Percentiles rank a stretch among this genome's conserved stretches.
phyloP scores from a whole-genome alignment of 2,113 vertebrate genomes.

The Rhagologus leucostigma region DNA sequence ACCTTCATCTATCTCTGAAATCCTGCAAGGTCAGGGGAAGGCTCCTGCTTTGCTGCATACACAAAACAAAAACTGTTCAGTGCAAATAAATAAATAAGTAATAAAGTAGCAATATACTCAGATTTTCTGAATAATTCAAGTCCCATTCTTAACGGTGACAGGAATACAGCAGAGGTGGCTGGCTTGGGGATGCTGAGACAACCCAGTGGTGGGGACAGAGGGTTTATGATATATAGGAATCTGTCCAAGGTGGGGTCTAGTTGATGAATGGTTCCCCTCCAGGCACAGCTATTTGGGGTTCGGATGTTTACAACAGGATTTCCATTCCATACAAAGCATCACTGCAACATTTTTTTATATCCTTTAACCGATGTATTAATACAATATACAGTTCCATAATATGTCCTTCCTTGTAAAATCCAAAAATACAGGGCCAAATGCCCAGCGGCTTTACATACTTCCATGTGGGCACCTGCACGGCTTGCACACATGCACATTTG shows the following conservation, averaged over 20 bases:
- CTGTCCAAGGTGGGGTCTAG: not conserved
- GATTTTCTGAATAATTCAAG: not conserved
- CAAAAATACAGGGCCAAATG: not conserved
- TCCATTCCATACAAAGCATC: not conserved
- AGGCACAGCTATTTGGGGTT: not conserved
- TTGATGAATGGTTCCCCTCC: not conserved
- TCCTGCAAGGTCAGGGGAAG: slow-evolving; percentile 19
- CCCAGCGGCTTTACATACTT: not conserved
- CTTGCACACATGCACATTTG: not conserved
- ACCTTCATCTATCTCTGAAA: slow-evolving; percentile 34
- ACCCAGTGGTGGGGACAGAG: not conserved
- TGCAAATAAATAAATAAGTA: not conserved
- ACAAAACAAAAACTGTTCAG: not conserved
- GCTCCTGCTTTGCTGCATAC: not conserved
- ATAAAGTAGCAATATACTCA: not conserved
- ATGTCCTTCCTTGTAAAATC: not conserved
- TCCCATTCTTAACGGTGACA: not conserved
- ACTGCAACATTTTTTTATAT: not conserved
- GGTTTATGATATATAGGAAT: not conserved
- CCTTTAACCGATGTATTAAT: not conserved
- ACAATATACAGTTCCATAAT: not conserved
- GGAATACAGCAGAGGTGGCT: not conserved
- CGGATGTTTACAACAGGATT: not conserved
- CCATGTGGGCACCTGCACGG: not conserved
- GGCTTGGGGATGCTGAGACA: not conserved